Evolutionary conservation across 2,797 vertebrate genomes (phyloP), one percentile per base, ranked within the genome.

Genomic region (Podargus strigoides): DNA sequence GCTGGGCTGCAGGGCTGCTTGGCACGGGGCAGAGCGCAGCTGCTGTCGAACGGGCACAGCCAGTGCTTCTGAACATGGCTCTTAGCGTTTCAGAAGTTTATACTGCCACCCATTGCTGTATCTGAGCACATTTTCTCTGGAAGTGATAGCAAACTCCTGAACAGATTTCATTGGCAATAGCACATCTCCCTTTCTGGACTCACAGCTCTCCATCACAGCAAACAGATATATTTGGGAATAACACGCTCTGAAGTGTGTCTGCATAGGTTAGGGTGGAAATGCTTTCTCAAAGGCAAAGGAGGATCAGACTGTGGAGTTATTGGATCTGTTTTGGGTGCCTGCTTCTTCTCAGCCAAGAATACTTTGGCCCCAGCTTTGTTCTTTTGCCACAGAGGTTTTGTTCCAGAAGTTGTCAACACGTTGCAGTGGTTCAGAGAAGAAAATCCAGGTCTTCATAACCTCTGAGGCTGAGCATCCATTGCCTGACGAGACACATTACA

Each of bases 101-200:
- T 72, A 69, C 93, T 88, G 90, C 94, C 95, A 94, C 85, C 93
- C 95, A 73, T 86, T 66, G 93, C 59, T 79, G 20, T 2, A 18
- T 36, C 73, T 12, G 47, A 84, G 93, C 73, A 90, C 55, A 15
- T 63, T 34, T 49, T 9, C 66, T 42, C 58, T 5, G 3, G 59
- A 63, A 78, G 58, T 3, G 12, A 23, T 0, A 41, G 76, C 27
- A 49, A 90, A 27, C 26, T 55, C 50, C 87, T 55, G 64, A 72
- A 49, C 20, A 58, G 87, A 59, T 74, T 70, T 91, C 6, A 21
- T 72, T 73, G 0, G 0, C 77, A 66, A 2, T 6, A 89, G 62
- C 64, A 32, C 18, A 7, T 59, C 85, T 91, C 68, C 42, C 58
- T 84, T 88, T 50, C 86, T 66, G 42, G 42, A 69, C 32, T 64